These are phyloP conservation scores for Clarias macrocephalus DNA, from an alignment of 2,113 vertebrate species.

Conservation along the genomic window DNA sequence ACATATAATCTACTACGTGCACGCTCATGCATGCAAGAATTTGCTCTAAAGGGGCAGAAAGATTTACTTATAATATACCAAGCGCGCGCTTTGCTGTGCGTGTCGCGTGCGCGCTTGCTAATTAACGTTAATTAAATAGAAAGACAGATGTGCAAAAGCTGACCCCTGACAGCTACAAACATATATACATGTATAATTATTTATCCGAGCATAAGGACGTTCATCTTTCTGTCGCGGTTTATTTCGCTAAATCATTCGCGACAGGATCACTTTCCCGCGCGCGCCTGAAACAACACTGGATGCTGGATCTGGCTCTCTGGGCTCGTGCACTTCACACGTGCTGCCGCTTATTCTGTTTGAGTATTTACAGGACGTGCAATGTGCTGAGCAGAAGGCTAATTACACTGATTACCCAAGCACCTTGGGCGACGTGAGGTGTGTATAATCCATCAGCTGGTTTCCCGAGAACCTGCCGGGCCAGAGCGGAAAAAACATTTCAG, in stretches of 20 bases:
- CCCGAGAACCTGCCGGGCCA: slow-evolving; percentile 7
- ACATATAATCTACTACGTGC: background rate
- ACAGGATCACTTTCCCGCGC: slow-evolving; percentile 8
- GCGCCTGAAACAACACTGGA: slow-evolving; percentile 26
- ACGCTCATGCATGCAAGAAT: background rate
- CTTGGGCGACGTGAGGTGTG: slow-evolving; percentile 29
- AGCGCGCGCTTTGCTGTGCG: background rate
- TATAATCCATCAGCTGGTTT: slow-evolving; percentile 26
- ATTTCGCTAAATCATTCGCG: slow-evolving; percentile 25
- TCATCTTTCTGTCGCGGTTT: slow-evolving; percentile 35
- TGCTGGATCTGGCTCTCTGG: slow-evolving; percentile 25
- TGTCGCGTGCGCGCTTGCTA: background rate
- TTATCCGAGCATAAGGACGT: slow-evolving; percentile 17
- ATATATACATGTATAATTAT: background rate
- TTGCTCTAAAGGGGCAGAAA: background rate
- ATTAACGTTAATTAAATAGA: background rate
- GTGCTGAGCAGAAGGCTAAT: slow-evolving; percentile 38
- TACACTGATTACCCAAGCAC: slow-evolving; percentile 37
- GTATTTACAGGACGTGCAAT: slow-evolving; percentile 36
- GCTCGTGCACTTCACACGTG: slow-evolving; percentile 36
- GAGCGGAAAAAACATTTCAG: background rate
- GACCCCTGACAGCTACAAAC: background rate
- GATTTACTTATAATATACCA: background rate
- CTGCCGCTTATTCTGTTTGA: slow-evolving; percentile 26
- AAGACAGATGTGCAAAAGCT: background rate